A percentile compares a stretch with the other conserved stretches of the same genome.
phyloP scores from a whole-genome alignment of 2,113 vertebrate genomes.

The Epinephelus lanceolatus region DNA sequence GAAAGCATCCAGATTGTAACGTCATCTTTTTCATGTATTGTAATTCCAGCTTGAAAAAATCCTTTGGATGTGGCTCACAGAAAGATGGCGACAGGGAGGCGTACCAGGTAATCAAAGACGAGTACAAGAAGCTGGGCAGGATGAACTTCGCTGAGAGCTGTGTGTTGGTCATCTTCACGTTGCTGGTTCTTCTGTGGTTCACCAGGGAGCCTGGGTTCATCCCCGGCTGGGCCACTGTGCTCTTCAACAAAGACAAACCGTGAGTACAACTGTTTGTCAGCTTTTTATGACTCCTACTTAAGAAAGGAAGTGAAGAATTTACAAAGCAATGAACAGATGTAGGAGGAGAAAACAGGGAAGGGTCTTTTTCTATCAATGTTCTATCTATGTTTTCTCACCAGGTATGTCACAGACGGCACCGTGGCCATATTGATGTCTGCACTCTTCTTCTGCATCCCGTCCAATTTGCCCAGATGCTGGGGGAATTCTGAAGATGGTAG shows the following conservation, averaged over 20 bases:
- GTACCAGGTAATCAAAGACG: slow-evolving; percentile 80
- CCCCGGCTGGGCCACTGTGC: slow-evolving; percentile 87
- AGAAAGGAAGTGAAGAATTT: not conserved
- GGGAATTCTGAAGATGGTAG: slow-evolving; percentile 29
- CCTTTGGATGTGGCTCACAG: slow-evolving; percentile 84
- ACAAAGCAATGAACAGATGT: not conserved
- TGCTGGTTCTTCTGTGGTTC: slow-evolving; percentile 93
- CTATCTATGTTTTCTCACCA: slow-evolving; percentile 62
- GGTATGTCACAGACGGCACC: slow-evolving; percentile 89
- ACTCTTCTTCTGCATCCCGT: slow-evolving; percentile 88
- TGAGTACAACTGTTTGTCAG: slow-evolving; percentile 74
- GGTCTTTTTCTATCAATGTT: not conserved
- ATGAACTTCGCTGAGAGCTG: slow-evolving; percentile 88
- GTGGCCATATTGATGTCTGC: slow-evolving; percentile 87
- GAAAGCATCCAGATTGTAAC: not conserved
- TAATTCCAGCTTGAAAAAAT: slow-evolving; percentile 84
- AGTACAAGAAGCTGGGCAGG: slow-evolving; percentile 85
- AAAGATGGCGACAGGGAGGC: slow-evolving; percentile 74
- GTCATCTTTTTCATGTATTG: not conserved
- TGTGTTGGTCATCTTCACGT: slow-evolving; percentile 83
- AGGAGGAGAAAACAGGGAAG: not conserved
- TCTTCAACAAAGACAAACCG: slow-evolving; percentile 81
- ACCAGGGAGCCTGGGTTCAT: slow-evolving; percentile 93
- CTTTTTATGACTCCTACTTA: not conserved
- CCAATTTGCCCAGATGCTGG: slow-evolving; percentile 64